These are phyloP conservation scores for Aphelenchoides fujianensis DNA, from an alignment of 1,140 invertebrate genomes.

Conservation along the genomic window DNA sequence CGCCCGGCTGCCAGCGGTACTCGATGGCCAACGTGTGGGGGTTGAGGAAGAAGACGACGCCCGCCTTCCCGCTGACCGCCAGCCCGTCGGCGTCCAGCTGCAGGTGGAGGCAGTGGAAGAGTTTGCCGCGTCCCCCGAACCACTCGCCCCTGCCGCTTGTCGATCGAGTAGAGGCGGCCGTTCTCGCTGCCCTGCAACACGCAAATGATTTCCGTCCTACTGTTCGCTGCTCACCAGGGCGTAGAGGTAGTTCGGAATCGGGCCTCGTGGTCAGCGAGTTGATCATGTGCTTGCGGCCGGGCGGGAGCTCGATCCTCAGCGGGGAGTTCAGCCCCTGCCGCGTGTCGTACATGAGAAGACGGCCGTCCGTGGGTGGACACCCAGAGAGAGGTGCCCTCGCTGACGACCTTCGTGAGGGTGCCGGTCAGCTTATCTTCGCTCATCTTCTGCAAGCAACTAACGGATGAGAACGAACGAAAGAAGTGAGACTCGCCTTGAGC, in stretches of 20 bases:
- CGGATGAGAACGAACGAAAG: not conserved
- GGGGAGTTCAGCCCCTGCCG: not conserved
- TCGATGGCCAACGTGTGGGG: conserved; percentile 2
- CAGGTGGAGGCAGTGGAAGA: not conserved
- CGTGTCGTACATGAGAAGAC: not conserved
- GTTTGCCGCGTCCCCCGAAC: not conserved
- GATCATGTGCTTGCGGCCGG: not conserved
- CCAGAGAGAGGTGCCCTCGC: conserved; percentile 2
- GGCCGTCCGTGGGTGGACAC: not conserved
- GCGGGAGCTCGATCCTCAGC: not conserved
- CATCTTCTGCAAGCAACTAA: conserved; percentile 2
- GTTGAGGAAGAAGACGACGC: conserved; percentile 9
- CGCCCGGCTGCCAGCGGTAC: not conserved
- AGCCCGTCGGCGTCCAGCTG: not conserved
- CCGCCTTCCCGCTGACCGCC: not conserved
- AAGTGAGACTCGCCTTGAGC: not conserved
- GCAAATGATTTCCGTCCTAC: too few species aligned
- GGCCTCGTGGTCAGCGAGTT: not conserved
- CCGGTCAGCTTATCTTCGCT: not conserved
- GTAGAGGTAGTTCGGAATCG: not conserved
- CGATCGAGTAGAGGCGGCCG: not conserved
- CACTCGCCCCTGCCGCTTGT: not conserved
- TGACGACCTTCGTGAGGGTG: not conserved
- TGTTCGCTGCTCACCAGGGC: not conserved
- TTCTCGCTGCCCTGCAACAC: not conserved